These are phyloP conservation scores for Onthophagus sagittarius DNA, from an alignment of 2,888 invertebrate genomes.

Conservation along the genomic window DNA sequence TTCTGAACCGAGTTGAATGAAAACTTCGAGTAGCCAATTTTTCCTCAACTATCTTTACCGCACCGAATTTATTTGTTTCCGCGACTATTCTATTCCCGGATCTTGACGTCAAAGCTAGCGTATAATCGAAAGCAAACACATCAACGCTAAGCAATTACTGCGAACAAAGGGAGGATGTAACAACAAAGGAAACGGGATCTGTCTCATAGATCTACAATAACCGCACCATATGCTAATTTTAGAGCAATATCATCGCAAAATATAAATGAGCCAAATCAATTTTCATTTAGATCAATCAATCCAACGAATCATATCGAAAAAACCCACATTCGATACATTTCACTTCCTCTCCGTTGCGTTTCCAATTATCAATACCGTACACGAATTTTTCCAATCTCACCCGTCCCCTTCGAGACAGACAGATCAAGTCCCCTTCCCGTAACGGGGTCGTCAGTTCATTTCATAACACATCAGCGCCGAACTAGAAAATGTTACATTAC, in stretches of 20 bases:
- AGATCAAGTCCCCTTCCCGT: not conserved
- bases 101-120: not conserved
- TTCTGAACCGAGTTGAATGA: not conserved
- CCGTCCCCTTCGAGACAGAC: not conserved
- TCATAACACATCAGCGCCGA: not conserved
- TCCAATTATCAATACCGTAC: conserved; percentile 4
- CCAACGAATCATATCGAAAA: not conserved
- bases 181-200: not conserved
- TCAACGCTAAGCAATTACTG: not conserved
- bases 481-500: not conserved
- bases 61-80: not conserved
- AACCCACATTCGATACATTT: conserved; percentile 5
- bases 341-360: conserved; percentile 2
- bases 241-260: not conserved
- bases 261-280: too few relatives aligned
- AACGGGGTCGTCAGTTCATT: not conserved
- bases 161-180: not conserved
- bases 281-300: not conserved
- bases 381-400: not conserved
- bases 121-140: not conserved
- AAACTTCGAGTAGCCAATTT: not conserved
- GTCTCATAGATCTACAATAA: not conserved
- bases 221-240: not conserved
- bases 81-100: not conserved
- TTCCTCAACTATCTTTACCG: not conserved